Evolutionary conservation across 2,797 vertebrate species (phyloP), one percentile per base, ranked within the genome.

Genomic region (Margarornis squamiger): DNA sequence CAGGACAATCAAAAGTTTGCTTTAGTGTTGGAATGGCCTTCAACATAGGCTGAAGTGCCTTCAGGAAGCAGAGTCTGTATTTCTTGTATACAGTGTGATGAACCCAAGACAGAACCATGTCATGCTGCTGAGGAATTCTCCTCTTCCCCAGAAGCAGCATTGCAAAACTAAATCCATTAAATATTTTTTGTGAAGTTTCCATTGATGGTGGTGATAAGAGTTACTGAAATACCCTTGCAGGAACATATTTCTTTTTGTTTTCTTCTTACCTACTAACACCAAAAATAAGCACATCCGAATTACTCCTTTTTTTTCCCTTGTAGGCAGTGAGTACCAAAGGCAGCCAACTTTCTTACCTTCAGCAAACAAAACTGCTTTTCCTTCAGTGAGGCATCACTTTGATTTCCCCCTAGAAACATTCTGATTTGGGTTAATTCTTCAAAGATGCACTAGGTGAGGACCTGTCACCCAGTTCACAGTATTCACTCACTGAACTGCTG

Each of bases 381-480:
- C 38, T 54, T 14, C 8, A 46, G 19, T 9, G 46, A 63, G 41
- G 21, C 27, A 26, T 76, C 19, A 2, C 54, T 61, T 78, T 6
- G 16, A n/a, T 73, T 80, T 75, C 23, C 6, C 41, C 26, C 36
- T 22, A 26, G 62, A 84, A 81, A 43, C 17, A 4, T 10, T 4
- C 18, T 32, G 41, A 52, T 65, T 43, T 74, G 32, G 21, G 12
- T 22, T 38, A 38, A 72, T 81, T 65, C 39, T 54, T 79, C 70
- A 58, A 61, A 61, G 38, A 36, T 21, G 9, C 9, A 16, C 14
- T 34, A 36, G 39, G 5, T 36, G 52, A 85, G 46, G 34, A 41
- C 8, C n/a, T 46, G 43, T 29, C 45, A 15, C 2, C 0, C 27
- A 52, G n/a, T 27, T 43, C 61, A 27, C 21, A 3, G 3, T 26